Evolutionary conservation across 2,797 vertebrate species (phyloP).

Genomic region (Octomys mimax): DNA sequence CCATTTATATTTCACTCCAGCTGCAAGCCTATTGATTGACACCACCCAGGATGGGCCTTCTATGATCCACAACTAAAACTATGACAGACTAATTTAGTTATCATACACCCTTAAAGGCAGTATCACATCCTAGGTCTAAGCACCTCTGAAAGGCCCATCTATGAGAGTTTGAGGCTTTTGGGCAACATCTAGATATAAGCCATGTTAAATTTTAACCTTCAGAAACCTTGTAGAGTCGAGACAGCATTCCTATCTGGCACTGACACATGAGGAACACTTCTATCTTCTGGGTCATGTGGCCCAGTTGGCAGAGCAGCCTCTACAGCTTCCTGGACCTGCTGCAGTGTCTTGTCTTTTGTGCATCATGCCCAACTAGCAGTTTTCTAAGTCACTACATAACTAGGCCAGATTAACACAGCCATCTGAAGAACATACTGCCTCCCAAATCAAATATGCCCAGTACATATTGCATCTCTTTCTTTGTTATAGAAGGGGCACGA

Average conservation of each 20-base stretch:
- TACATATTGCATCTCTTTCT: neutral
- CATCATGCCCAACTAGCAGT: neutral
- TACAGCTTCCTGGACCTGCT: neutral
- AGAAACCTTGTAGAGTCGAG: neutral
- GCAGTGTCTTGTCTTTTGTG: neutral
- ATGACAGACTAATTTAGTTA: neutral
- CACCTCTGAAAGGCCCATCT: neutral
- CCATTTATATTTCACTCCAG: neutral
- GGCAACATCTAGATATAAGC: neutral
- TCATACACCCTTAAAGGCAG: neutral
- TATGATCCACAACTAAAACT: neutral
- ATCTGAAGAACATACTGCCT: neutral
- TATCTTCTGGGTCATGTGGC: neutral
- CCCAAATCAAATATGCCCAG: neutral
- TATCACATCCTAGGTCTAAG: neutral
- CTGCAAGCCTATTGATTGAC: neutral
- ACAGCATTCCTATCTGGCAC: neutral
- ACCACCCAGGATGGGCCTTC: neutral
- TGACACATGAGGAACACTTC: neutral
- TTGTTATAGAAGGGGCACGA: neutral
- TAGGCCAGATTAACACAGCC: neutral
- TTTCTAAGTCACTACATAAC: neutral
- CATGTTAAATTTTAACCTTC: neutral
- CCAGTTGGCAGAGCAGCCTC: neutral
- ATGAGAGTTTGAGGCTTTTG: neutral